A percentile compares a stretch with the other conserved stretches of the same genome.
phyloP scores from a whole-genome alignment of 1,140 invertebrate species.

The Heterodera carotae region DNA sequence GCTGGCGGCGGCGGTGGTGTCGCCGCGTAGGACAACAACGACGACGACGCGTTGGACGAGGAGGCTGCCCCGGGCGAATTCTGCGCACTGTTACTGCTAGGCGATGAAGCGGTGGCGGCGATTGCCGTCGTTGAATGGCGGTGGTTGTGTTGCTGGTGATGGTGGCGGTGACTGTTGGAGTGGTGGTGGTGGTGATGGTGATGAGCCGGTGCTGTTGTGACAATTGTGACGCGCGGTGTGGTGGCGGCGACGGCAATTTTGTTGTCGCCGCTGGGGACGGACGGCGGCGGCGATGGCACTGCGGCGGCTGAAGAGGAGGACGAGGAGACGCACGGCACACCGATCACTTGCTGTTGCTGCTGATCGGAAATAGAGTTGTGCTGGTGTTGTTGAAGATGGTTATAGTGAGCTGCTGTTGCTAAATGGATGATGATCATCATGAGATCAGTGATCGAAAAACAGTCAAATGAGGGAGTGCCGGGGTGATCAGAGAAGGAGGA shows the following conservation, averaged over 20 bases:
- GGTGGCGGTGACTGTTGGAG: not conserved
- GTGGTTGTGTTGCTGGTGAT: too few relatives aligned
- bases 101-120: too few relatives aligned
- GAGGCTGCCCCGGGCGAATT: constrained; percentile 18
- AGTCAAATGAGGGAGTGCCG: not conserved
- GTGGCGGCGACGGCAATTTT: not conserved
- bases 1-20: not conserved
- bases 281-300: not conserved
- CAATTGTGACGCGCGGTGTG: constrained; percentile 1
- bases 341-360: too few relatives aligned
- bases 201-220: not conserved
- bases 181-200: not conserved
- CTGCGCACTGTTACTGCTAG: constrained; percentile 20
- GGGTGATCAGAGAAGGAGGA: not conserved
- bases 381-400: not conserved
- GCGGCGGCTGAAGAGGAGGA: not conserved
- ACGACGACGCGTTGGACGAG: constrained; percentile 3
- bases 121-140: too few relatives aligned
- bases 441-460: too few relatives aligned
- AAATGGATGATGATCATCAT: too few relatives aligned
- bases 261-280: not conserved
- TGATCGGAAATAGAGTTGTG: not conserved
- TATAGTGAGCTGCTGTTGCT: not conserved
- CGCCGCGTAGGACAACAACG: not conserved
- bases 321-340: not conserved